Percentiles rank a stretch among this genome's conserved stretches.
These are phyloP conservation scores for Tokudaia muenninki DNA, from an alignment of 2,797 vertebrate species.

Conservation along the genomic window DNA sequence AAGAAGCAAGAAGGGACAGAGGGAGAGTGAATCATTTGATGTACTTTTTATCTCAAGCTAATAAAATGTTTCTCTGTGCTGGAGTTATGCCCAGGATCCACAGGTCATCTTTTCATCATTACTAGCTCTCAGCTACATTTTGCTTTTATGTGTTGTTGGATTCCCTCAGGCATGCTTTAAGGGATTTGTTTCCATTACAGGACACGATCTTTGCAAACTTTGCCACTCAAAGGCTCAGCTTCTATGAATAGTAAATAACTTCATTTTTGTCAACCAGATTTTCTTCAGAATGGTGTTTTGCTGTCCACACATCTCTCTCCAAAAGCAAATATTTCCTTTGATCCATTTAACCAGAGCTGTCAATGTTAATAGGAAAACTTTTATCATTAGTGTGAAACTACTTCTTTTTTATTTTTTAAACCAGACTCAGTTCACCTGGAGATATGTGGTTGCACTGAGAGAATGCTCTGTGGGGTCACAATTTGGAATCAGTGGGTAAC, in stretches of 20 bases:
- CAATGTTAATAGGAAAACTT: neutral
- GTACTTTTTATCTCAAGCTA: conserved; percentile 67
- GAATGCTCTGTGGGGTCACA: neutral
- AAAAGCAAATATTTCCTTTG: conserved; percentile 1
- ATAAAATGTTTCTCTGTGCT: conserved; percentile 68
- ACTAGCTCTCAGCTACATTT: conserved; percentile 60
- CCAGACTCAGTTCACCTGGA: neutral
- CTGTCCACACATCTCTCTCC: conserved; percentile 46
- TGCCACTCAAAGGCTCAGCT: conserved; percentile 58
- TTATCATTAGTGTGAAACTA: neutral
- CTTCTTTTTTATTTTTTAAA: neutral
- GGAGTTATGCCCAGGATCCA: conserved; percentile 45
- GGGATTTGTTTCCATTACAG: conserved; percentile 68
- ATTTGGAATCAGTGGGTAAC: neutral
- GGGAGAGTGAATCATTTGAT: conserved; percentile 35
- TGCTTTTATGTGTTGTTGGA: conserved; percentile 50
- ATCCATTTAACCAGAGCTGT: neutral
- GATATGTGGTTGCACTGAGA: neutral
- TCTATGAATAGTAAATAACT: conserved; percentile 58
- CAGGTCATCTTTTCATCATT: conserved; percentile 73
- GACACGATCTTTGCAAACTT: conserved; percentile 20
- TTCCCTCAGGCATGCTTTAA: conserved; percentile 62
- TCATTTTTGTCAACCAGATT: conserved; percentile 38
- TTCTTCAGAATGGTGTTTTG: conserved; percentile 38
- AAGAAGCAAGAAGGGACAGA: conserved; percentile 34